phyloP scores from a whole-genome alignment of 2,113 vertebrate genomes.

The Megalops atlanticus region DNA sequence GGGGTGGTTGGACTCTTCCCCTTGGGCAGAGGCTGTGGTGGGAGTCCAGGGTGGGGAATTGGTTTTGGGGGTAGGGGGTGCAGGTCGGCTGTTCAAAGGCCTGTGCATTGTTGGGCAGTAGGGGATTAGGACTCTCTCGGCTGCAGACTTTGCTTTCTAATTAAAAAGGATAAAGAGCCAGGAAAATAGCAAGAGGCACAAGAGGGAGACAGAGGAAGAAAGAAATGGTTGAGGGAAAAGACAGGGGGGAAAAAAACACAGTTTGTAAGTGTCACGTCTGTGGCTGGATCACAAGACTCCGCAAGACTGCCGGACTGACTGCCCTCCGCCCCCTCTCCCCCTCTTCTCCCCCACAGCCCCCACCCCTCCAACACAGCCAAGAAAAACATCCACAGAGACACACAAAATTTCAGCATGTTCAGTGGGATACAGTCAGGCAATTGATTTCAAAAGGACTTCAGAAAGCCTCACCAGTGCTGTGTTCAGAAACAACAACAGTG shows the following conservation, averaged over 20 bases:
- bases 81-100: constrained; percentile 95
- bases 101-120: constrained; percentile 98
- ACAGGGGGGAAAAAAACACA: constrained; percentile 87
- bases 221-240: constrained; percentile 42
- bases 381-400: constrained; percentile 1
- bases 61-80: constrained; percentile 67
- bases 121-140: constrained; percentile 98
- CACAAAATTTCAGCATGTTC: not conserved
- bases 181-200: constrained; percentile 74
- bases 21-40: constrained; percentile 54
- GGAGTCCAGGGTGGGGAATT: constrained; percentile 38
- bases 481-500: constrained; percentile 22
- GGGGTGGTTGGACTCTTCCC: constrained; percentile 42
- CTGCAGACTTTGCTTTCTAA: constrained; percentile 99
- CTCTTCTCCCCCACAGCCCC: not conserved
- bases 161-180: constrained; percentile 99
- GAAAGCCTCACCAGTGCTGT: not conserved
- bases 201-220: constrained; percentile 61
- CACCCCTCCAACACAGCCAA: constrained; percentile 26
- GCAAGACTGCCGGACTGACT: constrained; percentile 66
- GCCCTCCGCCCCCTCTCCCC: constrained; percentile 38
- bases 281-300: constrained; percentile 86
- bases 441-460: constrained; percentile 19
- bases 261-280: constrained; percentile 91
- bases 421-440: not conserved